phyloP scores from a whole-genome alignment of 2,888 invertebrate genomes.

The Limenitis camilla region DNA sequence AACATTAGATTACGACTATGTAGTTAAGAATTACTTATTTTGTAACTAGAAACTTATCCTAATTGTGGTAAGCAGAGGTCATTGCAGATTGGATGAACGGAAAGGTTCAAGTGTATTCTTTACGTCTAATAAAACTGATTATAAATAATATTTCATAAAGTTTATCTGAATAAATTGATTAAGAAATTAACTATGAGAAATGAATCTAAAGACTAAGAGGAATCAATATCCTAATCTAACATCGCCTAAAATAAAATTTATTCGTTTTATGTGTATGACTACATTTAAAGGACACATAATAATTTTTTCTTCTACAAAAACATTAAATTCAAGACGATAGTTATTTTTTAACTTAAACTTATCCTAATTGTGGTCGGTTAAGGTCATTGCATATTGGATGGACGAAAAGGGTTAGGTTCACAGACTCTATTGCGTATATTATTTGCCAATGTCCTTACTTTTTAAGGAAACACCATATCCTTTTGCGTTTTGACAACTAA shows the following conservation, averaged over 20 bases:
- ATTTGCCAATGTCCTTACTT: slow-evolving; percentile 12
- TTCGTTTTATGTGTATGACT: too few relatives aligned
- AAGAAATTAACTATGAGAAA: too few relatives aligned
- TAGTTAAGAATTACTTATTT: neutral
- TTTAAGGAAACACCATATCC: slow-evolving; percentile 21
- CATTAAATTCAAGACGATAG: neutral
- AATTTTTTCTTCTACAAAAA: too few relatives aligned
- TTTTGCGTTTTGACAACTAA: slow-evolving; percentile 24
- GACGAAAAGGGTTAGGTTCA: neutral
- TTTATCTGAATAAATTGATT: too few relatives aligned
- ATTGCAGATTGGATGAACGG: slow-evolving; percentile 2
- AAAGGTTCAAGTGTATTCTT: too few relatives aligned
- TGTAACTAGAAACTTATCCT: slow-evolving; percentile 7
- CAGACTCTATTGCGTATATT: neutral
- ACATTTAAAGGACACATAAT: too few relatives aligned
- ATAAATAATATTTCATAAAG: too few relatives aligned
- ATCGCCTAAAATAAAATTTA: too few relatives aligned
- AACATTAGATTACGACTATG: slow-evolving; percentile 5
- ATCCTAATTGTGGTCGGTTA: slow-evolving; percentile 10
- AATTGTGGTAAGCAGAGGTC: slow-evolving; percentile 13
- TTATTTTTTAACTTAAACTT: neutral
- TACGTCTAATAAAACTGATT: too few relatives aligned
- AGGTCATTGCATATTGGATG: slow-evolving; percentile 8
- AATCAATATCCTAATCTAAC: too few relatives aligned
- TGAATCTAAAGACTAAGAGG: too few relatives aligned